phyloP scores from a whole-genome alignment of 2,113 vertebrate genomes.

The Scartelaos histophorus region DNA sequence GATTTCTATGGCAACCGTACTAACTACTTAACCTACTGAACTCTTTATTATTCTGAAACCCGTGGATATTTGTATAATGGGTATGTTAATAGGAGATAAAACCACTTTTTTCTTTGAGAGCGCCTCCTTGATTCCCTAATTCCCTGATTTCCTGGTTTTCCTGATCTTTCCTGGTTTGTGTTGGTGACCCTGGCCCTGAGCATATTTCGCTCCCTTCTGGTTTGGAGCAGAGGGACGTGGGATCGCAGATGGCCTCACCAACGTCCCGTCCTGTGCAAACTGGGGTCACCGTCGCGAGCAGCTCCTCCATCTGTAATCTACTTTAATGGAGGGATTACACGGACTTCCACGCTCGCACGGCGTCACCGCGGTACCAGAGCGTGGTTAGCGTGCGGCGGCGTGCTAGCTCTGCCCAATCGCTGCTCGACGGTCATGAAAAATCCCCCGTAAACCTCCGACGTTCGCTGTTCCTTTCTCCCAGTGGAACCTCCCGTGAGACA shows the following conservation, averaged over 20 bases:
- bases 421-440: constrained; percentile 48
- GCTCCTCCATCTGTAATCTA: constrained; percentile 71
- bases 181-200: neutral
- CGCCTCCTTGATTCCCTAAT: no score
- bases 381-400: constrained; percentile 42
- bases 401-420: constrained; percentile 48
- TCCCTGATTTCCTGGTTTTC: no score
- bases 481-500: neutral
- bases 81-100: no score
- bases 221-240: constrained; percentile 30
- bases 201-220: neutral
- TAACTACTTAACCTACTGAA: no score
- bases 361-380: constrained; percentile 66
- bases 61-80: no score
- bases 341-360: constrained; percentile 58
- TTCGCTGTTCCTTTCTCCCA: constrained; percentile 26
- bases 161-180: neutral
- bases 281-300: constrained; percentile 43
- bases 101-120: no score
- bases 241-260: constrained; percentile 36
- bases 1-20: no score
- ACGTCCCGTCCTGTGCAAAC: constrained; percentile 43
- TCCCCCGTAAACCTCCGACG: constrained; percentile 65
- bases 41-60: no score
- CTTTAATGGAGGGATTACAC: constrained; percentile 75